Evolutionary conservation across 1,140 invertebrate genomes (phyloP).

Genomic region (Alviniconcha marisindica): DNA sequence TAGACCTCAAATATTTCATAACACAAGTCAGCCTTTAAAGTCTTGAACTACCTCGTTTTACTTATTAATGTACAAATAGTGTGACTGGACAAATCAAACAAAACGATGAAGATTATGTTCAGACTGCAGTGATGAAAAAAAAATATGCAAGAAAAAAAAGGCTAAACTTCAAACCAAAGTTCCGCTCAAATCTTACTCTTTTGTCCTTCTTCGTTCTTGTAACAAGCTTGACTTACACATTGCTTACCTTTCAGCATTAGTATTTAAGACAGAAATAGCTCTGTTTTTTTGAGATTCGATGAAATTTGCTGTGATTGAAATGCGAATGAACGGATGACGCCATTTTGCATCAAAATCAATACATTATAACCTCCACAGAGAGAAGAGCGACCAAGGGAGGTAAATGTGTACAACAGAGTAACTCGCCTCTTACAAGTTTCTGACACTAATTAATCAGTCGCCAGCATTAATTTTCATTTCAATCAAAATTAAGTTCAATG

Average conservation of each 20-base stretch:
- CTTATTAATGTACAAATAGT: no score
- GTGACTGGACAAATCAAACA: no score
- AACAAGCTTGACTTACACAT: neutral
- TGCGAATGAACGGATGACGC: conserved; percentile 28
- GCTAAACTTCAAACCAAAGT: neutral
- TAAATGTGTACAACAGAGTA: neutral
- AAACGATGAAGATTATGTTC: no score
- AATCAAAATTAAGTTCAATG: no score
- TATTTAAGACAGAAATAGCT: neutral
- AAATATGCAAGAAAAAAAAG: neutral
- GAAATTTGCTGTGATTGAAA: conserved; percentile 26
- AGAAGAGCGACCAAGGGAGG: conserved; percentile 3
- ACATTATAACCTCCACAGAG: neutral
- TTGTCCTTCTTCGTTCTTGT: neutral
- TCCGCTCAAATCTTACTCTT: neutral
- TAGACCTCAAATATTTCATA: no score
- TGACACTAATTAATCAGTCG: neutral
- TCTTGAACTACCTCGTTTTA: no score
- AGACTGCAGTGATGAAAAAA: neutral
- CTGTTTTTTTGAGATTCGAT: neutral
- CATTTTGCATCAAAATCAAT: conserved; percentile 38
- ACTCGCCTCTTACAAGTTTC: neutral
- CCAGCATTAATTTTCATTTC: neutral
- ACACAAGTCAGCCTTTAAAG: no score
- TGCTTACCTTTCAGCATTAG: neutral